Evolutionary conservation across 2,797 vertebrate species (phyloP).

Genomic region (Gymnoscopelus microlampas): DNA sequence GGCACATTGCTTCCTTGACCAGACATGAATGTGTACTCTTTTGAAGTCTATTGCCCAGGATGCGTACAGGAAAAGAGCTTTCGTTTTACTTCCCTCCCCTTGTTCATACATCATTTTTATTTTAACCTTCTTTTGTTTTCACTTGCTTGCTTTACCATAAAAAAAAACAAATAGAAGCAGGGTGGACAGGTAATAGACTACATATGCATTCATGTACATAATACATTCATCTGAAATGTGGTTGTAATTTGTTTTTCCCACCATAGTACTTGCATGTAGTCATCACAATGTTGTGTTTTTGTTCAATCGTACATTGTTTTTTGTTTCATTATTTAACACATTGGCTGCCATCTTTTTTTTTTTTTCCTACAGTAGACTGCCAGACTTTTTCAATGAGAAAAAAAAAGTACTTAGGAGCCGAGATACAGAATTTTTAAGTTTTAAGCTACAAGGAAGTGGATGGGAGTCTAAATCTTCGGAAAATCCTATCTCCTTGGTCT

Average conservation of each 20-base stretch:
- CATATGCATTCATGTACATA: slow-evolving; percentile 5
- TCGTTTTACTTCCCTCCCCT: not conserved
- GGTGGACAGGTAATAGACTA: slow-evolving; percentile 69
- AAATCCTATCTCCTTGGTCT: too few relatives aligned
- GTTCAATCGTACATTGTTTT: not conserved
- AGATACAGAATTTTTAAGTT: too few relatives aligned
- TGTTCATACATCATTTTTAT: slow-evolving; percentile 7
- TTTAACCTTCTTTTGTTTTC: slow-evolving; percentile 35
- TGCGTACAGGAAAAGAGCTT: not conserved
- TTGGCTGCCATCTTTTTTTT: too few relatives aligned
- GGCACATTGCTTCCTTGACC: too few relatives aligned
- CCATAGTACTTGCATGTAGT: not conserved
- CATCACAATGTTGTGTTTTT: not conserved
- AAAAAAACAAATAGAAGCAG: slow-evolving; percentile 58
- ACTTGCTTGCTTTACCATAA: slow-evolving; percentile 42
- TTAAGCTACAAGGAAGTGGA: too few relatives aligned
- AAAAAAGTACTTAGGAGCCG: too few relatives aligned
- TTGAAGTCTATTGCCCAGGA: not conserved
- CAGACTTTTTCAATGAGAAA: too few relatives aligned
- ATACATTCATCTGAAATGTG: not conserved
- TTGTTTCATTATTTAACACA: not conserved
- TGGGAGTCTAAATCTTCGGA: too few relatives aligned
- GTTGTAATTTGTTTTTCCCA: not conserved
- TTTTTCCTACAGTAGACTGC: too few relatives aligned
- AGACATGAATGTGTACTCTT: too few relatives aligned